Evolutionary conservation across 2,888 invertebrate species (phyloP).

Genomic region (Clanis bilineata): DNA sequence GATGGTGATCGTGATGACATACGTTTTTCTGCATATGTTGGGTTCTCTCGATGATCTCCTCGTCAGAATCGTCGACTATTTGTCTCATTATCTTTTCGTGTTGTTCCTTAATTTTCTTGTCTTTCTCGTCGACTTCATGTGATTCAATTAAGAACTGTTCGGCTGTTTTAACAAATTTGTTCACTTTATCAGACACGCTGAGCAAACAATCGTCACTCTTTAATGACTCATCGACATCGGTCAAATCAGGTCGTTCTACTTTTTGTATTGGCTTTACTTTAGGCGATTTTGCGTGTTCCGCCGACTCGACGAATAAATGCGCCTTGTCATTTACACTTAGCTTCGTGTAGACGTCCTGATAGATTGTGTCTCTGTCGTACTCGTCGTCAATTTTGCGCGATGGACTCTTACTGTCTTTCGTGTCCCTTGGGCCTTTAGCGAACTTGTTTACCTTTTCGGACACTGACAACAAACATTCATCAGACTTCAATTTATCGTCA

Average conservation of each 20-base stretch:
- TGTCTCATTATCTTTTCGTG: constrained; percentile 70
- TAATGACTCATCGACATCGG: constrained; percentile 81
- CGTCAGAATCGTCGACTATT: constrained; percentile 53
- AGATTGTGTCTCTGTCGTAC: constrained; percentile 80
- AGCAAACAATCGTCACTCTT: constrained; percentile 83
- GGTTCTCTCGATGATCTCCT: constrained; percentile 35
- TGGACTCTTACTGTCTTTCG: constrained; percentile 64
- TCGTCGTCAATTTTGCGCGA: constrained; percentile 66
- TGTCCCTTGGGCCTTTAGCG: constrained; percentile 70
- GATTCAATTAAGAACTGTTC: constrained; percentile 75
- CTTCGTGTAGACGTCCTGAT: constrained; percentile 74
- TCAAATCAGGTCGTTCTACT: constrained; percentile 76
- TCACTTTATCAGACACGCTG: constrained; percentile 85
- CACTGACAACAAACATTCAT: constrained; percentile 85
- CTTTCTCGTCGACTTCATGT: constrained; percentile 59
- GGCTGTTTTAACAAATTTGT: constrained; percentile 84
- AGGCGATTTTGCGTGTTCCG: constrained; percentile 77
- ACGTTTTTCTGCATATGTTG: constrained; percentile 27
- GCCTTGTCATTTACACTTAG: constrained; percentile 86
- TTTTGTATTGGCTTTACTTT: constrained; percentile 62
- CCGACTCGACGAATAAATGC: constrained; percentile 83
- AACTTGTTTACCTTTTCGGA: constrained; percentile 87
- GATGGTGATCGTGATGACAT: constrained; percentile 20
- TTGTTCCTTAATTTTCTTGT: constrained; percentile 67
- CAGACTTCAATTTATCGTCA: constrained; percentile 75